A percentile compares a stretch with the other conserved stretches of the same genome.
Conservation (phyloP, 2,888 invertebrate genomes). For the Nezara viridula region DNA sequence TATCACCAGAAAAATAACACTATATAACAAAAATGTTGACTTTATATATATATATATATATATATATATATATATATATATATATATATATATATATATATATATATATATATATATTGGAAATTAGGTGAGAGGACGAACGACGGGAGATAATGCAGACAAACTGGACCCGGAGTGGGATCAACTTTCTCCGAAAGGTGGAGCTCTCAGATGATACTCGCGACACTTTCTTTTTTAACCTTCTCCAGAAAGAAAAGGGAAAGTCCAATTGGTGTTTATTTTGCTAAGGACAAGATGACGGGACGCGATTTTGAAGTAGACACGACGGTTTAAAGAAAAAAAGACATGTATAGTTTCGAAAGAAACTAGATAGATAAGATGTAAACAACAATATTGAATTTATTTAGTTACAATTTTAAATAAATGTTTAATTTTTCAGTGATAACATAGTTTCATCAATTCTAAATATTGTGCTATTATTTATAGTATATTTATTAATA, state of each 20-base stretch:
- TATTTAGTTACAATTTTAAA: no score
- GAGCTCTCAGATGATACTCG: background rate
- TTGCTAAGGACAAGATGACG: background rate
- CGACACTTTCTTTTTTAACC: background rate
- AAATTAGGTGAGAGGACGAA: background rate
- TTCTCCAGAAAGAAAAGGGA: conserved; percentile 8
- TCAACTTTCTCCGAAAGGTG: background rate
- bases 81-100: no score
- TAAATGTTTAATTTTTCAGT: no score
- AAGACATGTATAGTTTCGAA: background rate
- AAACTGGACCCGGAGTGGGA: background rate
- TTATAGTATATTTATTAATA: no score
- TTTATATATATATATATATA: no score
- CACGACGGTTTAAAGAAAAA: background rate
- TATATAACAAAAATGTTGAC: no score
- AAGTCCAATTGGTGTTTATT: background rate
- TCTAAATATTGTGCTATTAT: no score
- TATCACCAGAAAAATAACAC: no score
- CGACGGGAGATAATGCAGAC: background rate
- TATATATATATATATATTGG: background rate
- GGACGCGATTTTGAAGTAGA: background rate
- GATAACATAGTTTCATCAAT: no score
- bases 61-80: no score
- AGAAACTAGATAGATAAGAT: no score
- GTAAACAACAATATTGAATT: no score